These are phyloP conservation scores for Stomatorhinus walkeri DNA, from an alignment of 2,797 vertebrate species.

Conservation along the genomic window DNA sequence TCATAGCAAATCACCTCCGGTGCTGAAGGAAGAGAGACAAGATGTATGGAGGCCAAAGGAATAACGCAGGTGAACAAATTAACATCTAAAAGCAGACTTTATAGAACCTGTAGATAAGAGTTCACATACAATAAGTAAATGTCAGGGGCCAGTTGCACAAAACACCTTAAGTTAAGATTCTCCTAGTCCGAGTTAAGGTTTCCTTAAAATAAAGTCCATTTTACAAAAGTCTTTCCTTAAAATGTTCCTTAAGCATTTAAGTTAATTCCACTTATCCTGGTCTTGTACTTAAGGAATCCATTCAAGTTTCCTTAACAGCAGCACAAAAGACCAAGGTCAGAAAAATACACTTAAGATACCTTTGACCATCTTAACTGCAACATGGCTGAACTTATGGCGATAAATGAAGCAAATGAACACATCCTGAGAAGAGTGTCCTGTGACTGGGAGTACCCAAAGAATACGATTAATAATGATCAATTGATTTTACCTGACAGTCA, in stretches of 20 bases:
- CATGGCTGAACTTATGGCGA: not conserved
- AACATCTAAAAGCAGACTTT: not conserved
- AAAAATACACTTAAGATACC: not conserved
- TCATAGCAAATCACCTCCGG: slow-evolving; percentile 69
- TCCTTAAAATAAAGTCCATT: not conserved
- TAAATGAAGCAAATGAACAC: not conserved
- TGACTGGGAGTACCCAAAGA: not conserved
- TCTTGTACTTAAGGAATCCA: not conserved
- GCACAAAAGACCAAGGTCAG: not conserved
- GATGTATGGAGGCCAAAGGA: not conserved
- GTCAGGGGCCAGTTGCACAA: not conserved
- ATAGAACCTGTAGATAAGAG: not conserved
- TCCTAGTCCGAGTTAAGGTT: not conserved
- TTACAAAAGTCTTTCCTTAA: not conserved
- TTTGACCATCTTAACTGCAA: not conserved
- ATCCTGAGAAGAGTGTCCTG: not conserved
- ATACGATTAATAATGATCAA: not conserved
- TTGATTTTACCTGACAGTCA: not conserved
- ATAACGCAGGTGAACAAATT: not conserved
- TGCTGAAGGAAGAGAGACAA: slow-evolving; percentile 40
- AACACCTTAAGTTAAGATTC: not conserved
- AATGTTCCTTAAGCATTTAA: not conserved
- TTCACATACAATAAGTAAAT: not conserved
- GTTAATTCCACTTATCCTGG: not conserved
- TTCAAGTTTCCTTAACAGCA: not conserved